phyloP scores from a whole-genome alignment of 2,888 invertebrate species.

The Drosophila percnosoma region DNA sequence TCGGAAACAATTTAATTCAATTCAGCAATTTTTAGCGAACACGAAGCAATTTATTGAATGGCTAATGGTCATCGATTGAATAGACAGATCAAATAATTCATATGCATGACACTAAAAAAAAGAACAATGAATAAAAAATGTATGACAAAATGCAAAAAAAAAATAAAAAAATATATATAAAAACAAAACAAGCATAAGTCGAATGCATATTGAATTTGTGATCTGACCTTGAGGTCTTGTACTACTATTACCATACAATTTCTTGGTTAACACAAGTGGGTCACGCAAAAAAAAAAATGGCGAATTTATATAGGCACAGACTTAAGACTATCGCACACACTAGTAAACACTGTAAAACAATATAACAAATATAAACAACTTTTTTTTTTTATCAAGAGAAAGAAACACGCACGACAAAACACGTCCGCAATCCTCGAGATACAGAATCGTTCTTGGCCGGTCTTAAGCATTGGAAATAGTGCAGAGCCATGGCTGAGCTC shows the following conservation, averaged over 20 bases:
- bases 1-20: slow-evolving; percentile 3
- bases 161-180: neutral
- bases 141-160: neutral
- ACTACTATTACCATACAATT: slow-evolving; percentile 31
- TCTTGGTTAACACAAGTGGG: slow-evolving; percentile 29
- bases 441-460: slow-evolving; percentile 72
- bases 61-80: slow-evolving; percentile 6
- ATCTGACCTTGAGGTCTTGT: slow-evolving; percentile 31
- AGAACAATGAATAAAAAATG: slow-evolving; percentile 2
- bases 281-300: slow-evolving; percentile 4
- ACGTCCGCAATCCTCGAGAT: slow-evolving; percentile 72
- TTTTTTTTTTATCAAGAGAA: neutral
- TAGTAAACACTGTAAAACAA: neutral
- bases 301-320: slow-evolving; percentile 13
- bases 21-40: slow-evolving; percentile 20
- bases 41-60: slow-evolving; percentile 27
- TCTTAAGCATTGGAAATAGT: slow-evolving; percentile 31
- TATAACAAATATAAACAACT: neutral
- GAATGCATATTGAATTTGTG: slow-evolving; percentile 16
- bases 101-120: slow-evolving; percentile 40
- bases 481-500: slow-evolving; percentile 28
- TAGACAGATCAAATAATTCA: slow-evolving; percentile 13
- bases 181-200: neutral
- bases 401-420: slow-evolving; percentile 31
- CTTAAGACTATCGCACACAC: slow-evolving; percentile 3